Evolutionary conservation across 2,797 vertebrate species (phyloP), one percentile per base, ranked within the genome.

Genomic region (Gymnothorax reevesii): DNA sequence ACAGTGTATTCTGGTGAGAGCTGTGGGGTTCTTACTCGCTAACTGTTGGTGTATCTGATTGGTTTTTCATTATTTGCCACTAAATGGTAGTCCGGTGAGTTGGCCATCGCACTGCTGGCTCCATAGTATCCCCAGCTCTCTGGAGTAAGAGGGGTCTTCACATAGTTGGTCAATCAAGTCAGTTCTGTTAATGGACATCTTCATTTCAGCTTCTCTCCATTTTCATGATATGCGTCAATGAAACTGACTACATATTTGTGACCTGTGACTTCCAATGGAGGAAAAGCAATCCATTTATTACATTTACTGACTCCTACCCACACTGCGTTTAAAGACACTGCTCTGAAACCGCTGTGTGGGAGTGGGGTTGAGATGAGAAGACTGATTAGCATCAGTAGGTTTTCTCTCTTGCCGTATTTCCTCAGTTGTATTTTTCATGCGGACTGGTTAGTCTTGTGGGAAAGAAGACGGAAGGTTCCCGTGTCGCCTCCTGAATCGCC

Each of bases 21-120:
- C 33, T 42, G 62, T 20, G 20, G 52, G 54, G 8, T 7, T 3
- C 20, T 22, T 66, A 22, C 75, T 3, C 49, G 13, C 49, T 69
- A 87, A 87, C 85, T 54, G 49, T 84, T 17, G 10, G 60, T n/a
- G 13, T 54, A 15, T 12, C 62, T 2, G 84, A 77, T 85, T 85
- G 64, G 83, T 55, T 55, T 83, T 75, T 85, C 69, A 85, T 85
- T 83, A 75, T 84, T 83, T 64, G 83, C 33, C 66, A 60, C 60
- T 55, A 1, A 8, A 59, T 54, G 42, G 42, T 80, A 59, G 55
- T n/a, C 69, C 66, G 66, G 4, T 69, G 66, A 69, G 69, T 0
- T 27, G 15, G 66, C 66, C 9, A 62, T 82, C 54, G 57, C 42
- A 13, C 64, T 22, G 54, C 62, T 85, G 6, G 33, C 87, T 85